phyloP scores from a whole-genome alignment of 2,888 invertebrate genomes.

The Sinentomon sp. region DNA sequence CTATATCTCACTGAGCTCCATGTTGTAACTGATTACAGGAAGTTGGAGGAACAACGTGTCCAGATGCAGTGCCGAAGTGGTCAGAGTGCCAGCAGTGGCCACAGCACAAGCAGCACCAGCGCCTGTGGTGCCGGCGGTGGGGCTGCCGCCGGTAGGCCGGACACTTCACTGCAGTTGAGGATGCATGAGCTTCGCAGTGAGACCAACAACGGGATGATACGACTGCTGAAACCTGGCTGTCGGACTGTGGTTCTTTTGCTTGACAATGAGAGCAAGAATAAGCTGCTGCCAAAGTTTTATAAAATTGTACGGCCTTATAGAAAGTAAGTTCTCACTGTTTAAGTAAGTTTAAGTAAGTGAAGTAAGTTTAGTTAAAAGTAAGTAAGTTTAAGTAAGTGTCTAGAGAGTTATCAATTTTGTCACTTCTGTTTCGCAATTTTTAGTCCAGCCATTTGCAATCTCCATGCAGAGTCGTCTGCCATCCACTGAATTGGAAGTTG shows the following conservation, averaged over 20 bases:
- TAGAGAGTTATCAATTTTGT: too few species aligned
- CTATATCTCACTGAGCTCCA: too few species aligned
- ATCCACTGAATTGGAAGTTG: too few species aligned
- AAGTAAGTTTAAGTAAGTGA: too few species aligned
- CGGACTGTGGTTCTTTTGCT: slow-evolving; percentile 71
- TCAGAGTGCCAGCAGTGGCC: slow-evolving; percentile 22
- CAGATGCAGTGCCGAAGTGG: slow-evolving; percentile 18
- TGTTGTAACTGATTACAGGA: slow-evolving; percentile 20
- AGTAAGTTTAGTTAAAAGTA: too few species aligned
- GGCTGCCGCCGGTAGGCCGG: slow-evolving; percentile 9
- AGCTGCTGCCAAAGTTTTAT: slow-evolving; percentile 69
- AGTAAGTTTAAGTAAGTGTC: too few species aligned
- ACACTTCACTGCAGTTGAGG: slow-evolving; percentile 34
- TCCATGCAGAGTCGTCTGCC: too few species aligned
- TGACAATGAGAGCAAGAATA: slow-evolving; percentile 59
- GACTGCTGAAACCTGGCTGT: slow-evolving; percentile 77
- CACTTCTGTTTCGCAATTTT: too few species aligned
- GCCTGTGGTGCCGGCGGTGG: slow-evolving; percentile 7
- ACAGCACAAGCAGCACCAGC: slow-evolving; percentile 8
- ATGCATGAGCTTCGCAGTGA: slow-evolving; percentile 79
- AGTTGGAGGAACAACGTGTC: slow-evolving; percentile 29
- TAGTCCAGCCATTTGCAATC: too few species aligned
- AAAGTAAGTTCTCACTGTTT: slow-evolving; percentile 32
- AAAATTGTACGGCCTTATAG: slow-evolving; percentile 84
- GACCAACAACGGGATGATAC: slow-evolving; percentile 79